Evolutionary conservation across 2,888 invertebrate species (phyloP).

Genomic region (Melanostoma mellinum): DNA sequence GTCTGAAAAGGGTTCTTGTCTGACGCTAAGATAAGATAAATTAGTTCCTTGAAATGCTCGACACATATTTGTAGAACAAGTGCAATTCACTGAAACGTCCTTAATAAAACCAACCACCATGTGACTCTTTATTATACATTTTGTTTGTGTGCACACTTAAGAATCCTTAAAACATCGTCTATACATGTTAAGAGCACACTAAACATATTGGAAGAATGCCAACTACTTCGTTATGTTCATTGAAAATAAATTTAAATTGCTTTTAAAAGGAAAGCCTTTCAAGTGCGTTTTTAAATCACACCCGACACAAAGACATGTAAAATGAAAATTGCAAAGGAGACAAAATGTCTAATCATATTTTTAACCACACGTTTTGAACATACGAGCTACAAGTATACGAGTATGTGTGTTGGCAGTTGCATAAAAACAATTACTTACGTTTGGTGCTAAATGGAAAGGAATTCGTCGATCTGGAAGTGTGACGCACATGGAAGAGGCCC

Average conservation of each 20-base stretch:
- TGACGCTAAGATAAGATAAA: slow-evolving; percentile 54
- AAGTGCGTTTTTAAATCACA: slow-evolving; percentile 54
- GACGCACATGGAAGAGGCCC: no score
- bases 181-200: slow-evolving; percentile 10
- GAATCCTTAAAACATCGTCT: slow-evolving; percentile 29
- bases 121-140: background rate
- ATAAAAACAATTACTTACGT: no score
- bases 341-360: slow-evolving; percentile 68
- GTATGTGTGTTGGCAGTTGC: no score
- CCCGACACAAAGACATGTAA: slow-evolving; percentile 39
- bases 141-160: slow-evolving; percentile 12
- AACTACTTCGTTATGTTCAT: slow-evolving; percentile 59
- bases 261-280: slow-evolving; percentile 58
- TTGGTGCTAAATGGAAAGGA: no score
- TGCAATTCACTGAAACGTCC: slow-evolving; percentile 20
- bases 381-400: no score
- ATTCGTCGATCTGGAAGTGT: no score
- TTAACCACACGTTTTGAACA: no score
- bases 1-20: slow-evolving; percentile 58
- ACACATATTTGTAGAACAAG: slow-evolving; percentile 35
- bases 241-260: slow-evolving; percentile 63
- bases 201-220: slow-evolving; percentile 61
- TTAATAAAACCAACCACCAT: slow-evolving; percentile 16
- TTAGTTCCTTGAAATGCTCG: slow-evolving; percentile 51
- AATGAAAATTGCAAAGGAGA: slow-evolving; percentile 54